phyloP scores from a whole-genome alignment of 1,140 invertebrate genomes.

The Battus philenor region DNA sequence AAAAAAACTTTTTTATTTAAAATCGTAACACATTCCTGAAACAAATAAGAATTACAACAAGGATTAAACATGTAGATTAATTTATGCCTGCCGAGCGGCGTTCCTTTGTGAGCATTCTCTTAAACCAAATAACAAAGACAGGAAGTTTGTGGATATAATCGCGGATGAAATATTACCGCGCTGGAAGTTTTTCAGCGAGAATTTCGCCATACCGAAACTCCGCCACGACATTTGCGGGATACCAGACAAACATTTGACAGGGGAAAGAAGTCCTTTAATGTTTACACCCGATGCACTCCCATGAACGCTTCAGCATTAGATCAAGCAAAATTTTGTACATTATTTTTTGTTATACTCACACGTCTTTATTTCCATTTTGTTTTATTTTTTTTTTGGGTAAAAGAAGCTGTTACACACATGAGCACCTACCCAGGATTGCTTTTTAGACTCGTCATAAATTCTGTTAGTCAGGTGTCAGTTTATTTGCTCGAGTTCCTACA shows the following conservation, averaged over 20 bases:
- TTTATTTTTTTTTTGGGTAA: background rate
- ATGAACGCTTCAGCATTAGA: no score
- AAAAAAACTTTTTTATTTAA: slow-evolving; percentile 8
- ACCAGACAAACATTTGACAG: slow-evolving; percentile 45
- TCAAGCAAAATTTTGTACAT: slow-evolving; percentile 2
- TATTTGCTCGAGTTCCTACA: no score
- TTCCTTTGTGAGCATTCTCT: slow-evolving; percentile 34
- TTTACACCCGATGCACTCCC: slow-evolving; percentile 22
- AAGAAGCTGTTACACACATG: no score
- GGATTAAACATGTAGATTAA: slow-evolving; percentile 37
- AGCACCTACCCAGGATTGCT: no score
- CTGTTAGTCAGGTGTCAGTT: no score
- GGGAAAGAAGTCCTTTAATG: slow-evolving; percentile 52
- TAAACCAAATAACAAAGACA: slow-evolving; percentile 57
- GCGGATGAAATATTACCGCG: slow-evolving; percentile 53
- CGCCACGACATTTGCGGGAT: slow-evolving; percentile 60
- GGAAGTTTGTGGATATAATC: slow-evolving; percentile 31
- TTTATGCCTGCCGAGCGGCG: slow-evolving; percentile 36
- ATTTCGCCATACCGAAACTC: slow-evolving; percentile 38
- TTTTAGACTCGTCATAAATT: no score
- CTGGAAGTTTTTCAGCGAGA: slow-evolving; percentile 45
- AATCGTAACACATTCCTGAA: slow-evolving; percentile 10
- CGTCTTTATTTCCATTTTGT: slow-evolving; percentile 1
- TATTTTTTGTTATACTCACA: background rate
- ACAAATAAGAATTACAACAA: slow-evolving; percentile 6